Base-by-base conservation (phyloP, 2,888 invertebrate species). In the Scaptomyza tumidula region DNA sequence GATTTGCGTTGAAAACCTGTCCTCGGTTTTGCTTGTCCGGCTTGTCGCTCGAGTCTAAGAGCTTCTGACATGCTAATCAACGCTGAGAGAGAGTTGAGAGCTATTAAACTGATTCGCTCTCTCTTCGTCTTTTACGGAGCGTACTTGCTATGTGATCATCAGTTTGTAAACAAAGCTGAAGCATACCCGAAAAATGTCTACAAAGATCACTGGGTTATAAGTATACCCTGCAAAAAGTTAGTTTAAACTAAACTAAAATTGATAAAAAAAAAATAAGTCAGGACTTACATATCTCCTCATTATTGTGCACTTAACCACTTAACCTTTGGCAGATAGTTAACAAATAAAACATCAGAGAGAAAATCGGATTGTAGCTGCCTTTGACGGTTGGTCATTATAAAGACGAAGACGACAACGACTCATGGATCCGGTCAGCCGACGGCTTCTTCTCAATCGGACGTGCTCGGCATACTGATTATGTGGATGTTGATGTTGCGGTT, bases 1-100 rank as follows among this genome's bases (percentile, higher is more conserved):
- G n/a, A n/a, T 62, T 35, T 35, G 39, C 53, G 67, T 67, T 78
- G 50, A 46, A 78, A 78, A 78, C 80, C 80, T 64, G 80, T 80
- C 66, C 67, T 61, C 59, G 52, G 33, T 41, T 52, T 39, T 39
- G 52, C 27, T 71, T 62, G 46, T 55, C 49, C 10, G 16, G 41
- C 39, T 14, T 70, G 49, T 44, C 14, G 14, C 37, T 39, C 2
- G 37, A 39, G 14, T 14, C 37, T 41, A 41, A 35, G 19, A 11
- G 24, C 45, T 37, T 44, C 37, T 58, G 55, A 33, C 41, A 45
- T 52, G 62, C 58, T 70, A 79, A 79, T 75, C 75, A 79, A 58
- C 61, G 35, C 66, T 19, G 19, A 24, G 37, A 24, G 37, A 19
- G 14, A 39, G 14, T 9, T 24, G 52, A 77, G 66, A 54, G 55